Percentiles rank a stretch among this genome's conserved stretches.
Conservation (phyloP, 1,140 invertebrate species). For the Drosophila lacertosa region DNA sequence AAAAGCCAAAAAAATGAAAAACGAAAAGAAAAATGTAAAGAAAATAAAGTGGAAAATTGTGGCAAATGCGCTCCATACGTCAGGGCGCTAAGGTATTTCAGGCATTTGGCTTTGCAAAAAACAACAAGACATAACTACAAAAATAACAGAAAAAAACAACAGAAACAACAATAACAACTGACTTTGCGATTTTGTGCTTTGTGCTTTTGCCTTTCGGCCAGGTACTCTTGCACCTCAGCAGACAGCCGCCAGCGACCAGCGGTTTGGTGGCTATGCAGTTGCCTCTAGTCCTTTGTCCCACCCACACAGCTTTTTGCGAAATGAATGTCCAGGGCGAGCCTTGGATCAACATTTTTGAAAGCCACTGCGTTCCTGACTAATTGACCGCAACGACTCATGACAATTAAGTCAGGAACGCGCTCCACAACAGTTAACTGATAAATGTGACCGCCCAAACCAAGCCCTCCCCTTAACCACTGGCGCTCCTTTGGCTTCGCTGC, state of each 20-base stretch:
- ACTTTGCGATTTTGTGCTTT: slow-evolving; percentile 16
- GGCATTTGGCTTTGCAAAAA: slow-evolving; percentile 24
- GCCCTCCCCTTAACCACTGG: background rate
- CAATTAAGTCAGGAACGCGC: slow-evolving; percentile 39
- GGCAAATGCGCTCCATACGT: slow-evolving; percentile 39
- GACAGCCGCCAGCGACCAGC: too few species aligned
- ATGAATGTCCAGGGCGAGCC: slow-evolving; percentile 14
- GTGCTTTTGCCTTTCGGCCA: slow-evolving; percentile 1
- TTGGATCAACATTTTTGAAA: slow-evolving; percentile 38
- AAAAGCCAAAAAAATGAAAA: background rate
- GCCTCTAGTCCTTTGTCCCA: background rate
- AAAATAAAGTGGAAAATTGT: slow-evolving; percentile 10
- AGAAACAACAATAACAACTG: too few species aligned
- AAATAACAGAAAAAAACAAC: slow-evolving; percentile 2
- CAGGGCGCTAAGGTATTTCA: slow-evolving; percentile 35
- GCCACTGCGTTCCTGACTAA: slow-evolving; percentile 31
- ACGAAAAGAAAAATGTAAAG: too few species aligned
- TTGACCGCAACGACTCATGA: slow-evolving; percentile 35
- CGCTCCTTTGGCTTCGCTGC: too few species aligned
- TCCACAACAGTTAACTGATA: slow-evolving; percentile 24
- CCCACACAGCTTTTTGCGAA: background rate
- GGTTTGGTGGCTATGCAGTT: slow-evolving; percentile 1
- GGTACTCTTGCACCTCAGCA: slow-evolving; percentile 19
- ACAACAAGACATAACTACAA: too few species aligned
- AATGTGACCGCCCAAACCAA: background rate